Evolutionary conservation across 1,140 invertebrate genomes (phyloP), one percentile per base, ranked within the genome.

Genomic region (Lepidurus apus): DNA sequence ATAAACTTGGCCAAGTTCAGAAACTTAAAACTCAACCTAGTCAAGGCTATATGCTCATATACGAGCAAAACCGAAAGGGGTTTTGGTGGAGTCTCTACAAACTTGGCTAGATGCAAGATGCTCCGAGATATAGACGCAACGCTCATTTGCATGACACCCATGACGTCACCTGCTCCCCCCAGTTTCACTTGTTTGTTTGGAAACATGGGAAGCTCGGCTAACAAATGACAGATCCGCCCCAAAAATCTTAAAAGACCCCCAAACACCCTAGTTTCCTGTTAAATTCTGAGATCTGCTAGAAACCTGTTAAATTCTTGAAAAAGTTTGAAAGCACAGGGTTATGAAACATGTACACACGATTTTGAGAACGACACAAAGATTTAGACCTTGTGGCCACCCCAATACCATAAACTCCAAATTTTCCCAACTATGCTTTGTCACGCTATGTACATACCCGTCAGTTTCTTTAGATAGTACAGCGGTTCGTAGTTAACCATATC

Each of bases 1-100:
- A 77, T 79, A 42, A 74, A 82, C 8, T 75, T 81, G 74, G 77
- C 77, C 5, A 76, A 81, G 13, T 73, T 75, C n/a, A 77, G 74
- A 80, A 43, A 74, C 21, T 43, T 79, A 80, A 24, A 77, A 21
- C 75, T 42, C 13, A 17, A n/a, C 44, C 44, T 43, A 80, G 42
- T 65, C n/a, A 42, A 42, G 53, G 21, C 34, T 75, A 75, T 24
- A 26, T 75, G 45, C 45, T 53, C 21, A 21, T 65, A 65, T 21
- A 17, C 53, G 21, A 65, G 53, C 53, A 65, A 65, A 65, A 13
- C 17, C 9, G 17, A 7, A 65, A 65, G 6, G 53, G 9, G 53
- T 65, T 65, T 21, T 65, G 53, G 53, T 65, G 53, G 53, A 65
- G 53, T 65, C 53, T 9, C 53, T 65, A n/a, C 4, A 65, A 65